Percentiles rank a stretch among this genome's conserved stretches.
phyloP scores from a whole-genome alignment of 1,140 invertebrate species.

The Carcinoscorpius rotundicauda region DNA sequence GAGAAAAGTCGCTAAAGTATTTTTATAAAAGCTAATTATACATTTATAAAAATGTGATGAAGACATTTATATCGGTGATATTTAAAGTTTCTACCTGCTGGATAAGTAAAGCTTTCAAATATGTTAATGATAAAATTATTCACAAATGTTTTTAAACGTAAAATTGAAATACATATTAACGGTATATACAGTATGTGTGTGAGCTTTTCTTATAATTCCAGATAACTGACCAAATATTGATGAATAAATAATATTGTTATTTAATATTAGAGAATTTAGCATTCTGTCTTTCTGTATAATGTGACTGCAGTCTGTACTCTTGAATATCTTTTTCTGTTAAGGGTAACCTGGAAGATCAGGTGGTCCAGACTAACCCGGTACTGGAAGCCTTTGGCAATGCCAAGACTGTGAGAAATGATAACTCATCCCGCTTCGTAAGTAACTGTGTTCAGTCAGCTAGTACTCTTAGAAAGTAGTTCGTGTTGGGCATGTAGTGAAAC shows the following conservation, averaged over 20 bases:
- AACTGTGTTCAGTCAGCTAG: not conserved
- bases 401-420: slow-evolving; percentile 68
- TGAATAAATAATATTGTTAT: slow-evolving; percentile 59
- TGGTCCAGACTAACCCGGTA: slow-evolving; percentile 93
- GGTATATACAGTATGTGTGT: not conserved
- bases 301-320: no score
- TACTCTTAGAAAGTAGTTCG: no score
- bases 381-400: slow-evolving; percentile 80
- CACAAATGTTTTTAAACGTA: not conserved
- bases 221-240: slow-evolving; percentile 63
- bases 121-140: no score
- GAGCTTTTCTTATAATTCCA: slow-evolving; percentile 29
- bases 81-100: no score
- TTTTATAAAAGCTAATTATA: no score
- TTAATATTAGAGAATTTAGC: slow-evolving; percentile 40
- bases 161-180: not conserved
- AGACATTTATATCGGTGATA: no score
- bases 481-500: no score
- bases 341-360: slow-evolving; percentile 51
- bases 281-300: slow-evolving; percentile 37
- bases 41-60: no score
- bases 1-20: no score
- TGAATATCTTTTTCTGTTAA: slow-evolving; percentile 8
- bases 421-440: slow-evolving; percentile 40
- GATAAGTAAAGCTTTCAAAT: no score